phyloP scores from a whole-genome alignment of 2,797 vertebrate genomes.

The Pampus argenteus region DNA sequence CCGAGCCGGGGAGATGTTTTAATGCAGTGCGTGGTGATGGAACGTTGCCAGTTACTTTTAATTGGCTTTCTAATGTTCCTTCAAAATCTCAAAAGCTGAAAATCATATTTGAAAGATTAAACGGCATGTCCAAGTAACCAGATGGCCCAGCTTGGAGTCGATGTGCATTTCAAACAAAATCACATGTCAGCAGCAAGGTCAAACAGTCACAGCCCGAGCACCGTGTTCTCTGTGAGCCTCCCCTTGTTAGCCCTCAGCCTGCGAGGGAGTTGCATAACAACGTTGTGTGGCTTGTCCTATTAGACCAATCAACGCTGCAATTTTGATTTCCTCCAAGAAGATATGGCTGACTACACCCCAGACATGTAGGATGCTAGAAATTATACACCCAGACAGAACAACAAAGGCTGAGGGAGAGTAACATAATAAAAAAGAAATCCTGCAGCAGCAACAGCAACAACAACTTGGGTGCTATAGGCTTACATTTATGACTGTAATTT shows the following conservation, averaged over 20 bases:
- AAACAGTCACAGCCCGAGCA: conserved; percentile 23
- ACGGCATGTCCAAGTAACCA: conserved; percentile 38
- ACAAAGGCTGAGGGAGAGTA: conserved; percentile 27
- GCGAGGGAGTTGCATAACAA: conserved; percentile 20
- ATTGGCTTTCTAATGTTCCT: conserved; percentile 34
- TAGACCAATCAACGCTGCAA: conserved; percentile 41
- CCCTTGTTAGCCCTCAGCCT: conserved; percentile 4
- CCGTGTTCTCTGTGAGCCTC: conserved; percentile 1
- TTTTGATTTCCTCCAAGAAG: conserved; percentile 53
- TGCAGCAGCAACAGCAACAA: conserved; percentile 6
- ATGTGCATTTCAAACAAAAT: conserved; percentile 48
- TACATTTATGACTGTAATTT: conserved; percentile 51
- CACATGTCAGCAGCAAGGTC: conserved; percentile 37
- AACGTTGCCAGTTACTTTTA: conserved; percentile 26
- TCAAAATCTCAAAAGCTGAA: conserved; percentile 21
- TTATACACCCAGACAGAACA: conserved; percentile 31
- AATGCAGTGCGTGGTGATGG: conserved; percentile 4
- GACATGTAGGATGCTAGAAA: conserved; percentile 28
- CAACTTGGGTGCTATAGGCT: conserved; percentile 11
- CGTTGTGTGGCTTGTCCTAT: conserved; percentile 22
- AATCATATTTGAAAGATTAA: conserved; percentile 57
- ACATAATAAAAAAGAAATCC: conserved; percentile 23
- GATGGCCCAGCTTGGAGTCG: conserved; percentile 15
- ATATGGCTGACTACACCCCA: conserved; percentile 23
- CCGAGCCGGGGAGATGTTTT: conserved; percentile 6